Evolutionary conservation across 2,797 vertebrate genomes (phyloP).

Genomic region (Hephaestus fuliginosus): DNA sequence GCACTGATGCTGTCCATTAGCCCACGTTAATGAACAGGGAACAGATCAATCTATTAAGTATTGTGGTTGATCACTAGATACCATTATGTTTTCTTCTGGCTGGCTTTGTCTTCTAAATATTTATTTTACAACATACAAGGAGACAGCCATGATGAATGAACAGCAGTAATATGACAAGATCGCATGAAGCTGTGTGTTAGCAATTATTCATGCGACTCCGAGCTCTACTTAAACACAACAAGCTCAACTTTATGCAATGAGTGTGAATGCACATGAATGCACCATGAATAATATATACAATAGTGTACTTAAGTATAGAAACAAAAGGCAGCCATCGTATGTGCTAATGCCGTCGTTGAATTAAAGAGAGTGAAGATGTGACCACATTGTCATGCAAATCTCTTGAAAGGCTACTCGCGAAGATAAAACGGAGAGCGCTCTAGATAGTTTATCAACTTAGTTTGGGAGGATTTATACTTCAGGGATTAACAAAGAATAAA

Average conservation of each 20-base stretch:
- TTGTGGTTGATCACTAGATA: background rate
- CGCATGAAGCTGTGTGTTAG: constrained; percentile 23
- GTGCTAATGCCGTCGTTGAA: constrained; percentile 45
- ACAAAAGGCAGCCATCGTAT: constrained; percentile 36
- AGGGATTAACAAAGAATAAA: constrained; percentile 53
- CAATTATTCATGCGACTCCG: constrained; percentile 58
- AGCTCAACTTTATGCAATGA: constrained; percentile 45
- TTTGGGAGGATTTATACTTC: constrained; percentile 56
- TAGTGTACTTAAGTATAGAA: constrained; percentile 29
- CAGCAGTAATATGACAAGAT: constrained; percentile 32
- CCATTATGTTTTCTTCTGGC: background rate
- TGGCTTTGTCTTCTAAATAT: constrained; percentile 2
- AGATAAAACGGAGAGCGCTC: constrained; percentile 49
- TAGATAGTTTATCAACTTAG: constrained; percentile 46
- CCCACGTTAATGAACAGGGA: constrained; percentile 27
- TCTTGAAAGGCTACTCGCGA: constrained; percentile 39
- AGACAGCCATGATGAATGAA: constrained; percentile 21
- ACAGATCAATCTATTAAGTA: background rate
- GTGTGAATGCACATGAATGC: constrained; percentile 46
- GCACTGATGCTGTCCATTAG: constrained; percentile 33
- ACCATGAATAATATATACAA: constrained; percentile 62
- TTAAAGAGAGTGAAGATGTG: constrained; percentile 52
- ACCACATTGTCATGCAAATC: constrained; percentile 71
- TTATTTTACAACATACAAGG: constrained; percentile 3
- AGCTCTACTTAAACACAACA: constrained; percentile 58